These are phyloP conservation scores for Promerops cafer DNA, from an alignment of 2,113 vertebrate species.

Conservation along the genomic window DNA sequence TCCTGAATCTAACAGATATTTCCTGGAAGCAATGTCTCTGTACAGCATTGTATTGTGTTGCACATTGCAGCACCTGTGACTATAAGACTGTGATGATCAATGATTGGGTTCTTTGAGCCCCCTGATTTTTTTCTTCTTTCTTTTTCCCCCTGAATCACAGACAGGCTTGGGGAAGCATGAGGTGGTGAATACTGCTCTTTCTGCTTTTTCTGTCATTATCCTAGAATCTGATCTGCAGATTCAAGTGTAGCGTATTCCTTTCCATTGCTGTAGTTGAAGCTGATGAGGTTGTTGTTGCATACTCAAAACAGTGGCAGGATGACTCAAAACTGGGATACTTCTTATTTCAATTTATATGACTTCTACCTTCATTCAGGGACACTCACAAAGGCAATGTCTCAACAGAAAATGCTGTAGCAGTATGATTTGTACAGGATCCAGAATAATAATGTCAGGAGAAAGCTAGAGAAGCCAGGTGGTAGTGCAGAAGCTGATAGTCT, in stretches of 20 bases:
- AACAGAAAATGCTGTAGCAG: neutral
- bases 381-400: neutral
- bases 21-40: neutral
- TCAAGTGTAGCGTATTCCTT: neutral
- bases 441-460: neutral
- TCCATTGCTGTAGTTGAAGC: neutral
- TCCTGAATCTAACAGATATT: neutral
- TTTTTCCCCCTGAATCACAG: fast-evolving
- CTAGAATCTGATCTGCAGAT: neutral
- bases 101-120: neutral
- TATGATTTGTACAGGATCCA: neutral
- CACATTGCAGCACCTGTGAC: neutral
- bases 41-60: neutral
- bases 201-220: neutral
- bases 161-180: neutral
- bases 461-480: neutral
- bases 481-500: neutral
- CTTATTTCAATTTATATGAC: neutral
- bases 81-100: neutral
- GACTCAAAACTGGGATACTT: neutral
- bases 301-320: neutral
- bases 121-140: neutral
- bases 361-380: neutral
- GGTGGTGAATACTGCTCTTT: neutral
- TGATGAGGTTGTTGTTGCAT: neutral